phyloP scores from a whole-genome alignment of 2,797 vertebrate species.

The Semaprochilodus insignis region DNA sequence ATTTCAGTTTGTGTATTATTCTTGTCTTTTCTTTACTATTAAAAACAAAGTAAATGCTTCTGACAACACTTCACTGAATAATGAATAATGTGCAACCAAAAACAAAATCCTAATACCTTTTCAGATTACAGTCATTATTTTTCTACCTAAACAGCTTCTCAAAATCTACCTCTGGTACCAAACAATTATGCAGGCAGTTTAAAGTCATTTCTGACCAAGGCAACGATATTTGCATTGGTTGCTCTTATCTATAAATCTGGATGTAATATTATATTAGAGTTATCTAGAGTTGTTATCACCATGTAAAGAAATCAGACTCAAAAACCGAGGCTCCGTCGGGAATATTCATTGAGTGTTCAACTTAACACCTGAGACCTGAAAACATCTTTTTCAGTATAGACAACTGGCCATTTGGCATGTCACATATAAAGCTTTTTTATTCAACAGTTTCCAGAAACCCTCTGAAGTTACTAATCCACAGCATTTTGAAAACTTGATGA shows the following conservation, averaged over 20 bases:
- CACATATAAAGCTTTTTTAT: conserved; percentile 2
- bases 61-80: background rate
- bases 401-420: background rate
- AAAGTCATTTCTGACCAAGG: background rate
- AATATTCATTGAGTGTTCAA: conserved; percentile 5
- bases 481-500: no score
- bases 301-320: background rate
- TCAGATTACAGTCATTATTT: background rate
- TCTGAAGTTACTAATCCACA: background rate
- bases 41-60: conserved; percentile 1
- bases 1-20: conserved; percentile 17
- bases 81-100: conserved; percentile 11
- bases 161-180: background rate
- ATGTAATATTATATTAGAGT: background rate
- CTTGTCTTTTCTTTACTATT: background rate
- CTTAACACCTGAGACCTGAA: conserved; percentile 39
- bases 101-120: background rate
- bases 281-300: background rate
- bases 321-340: background rate
- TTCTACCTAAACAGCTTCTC: background rate
- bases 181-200: background rate
- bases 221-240: background rate
- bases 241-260: background rate
- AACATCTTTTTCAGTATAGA: background rate
- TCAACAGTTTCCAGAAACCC: background rate